phyloP scores from a whole-genome alignment of 1,140 invertebrate genomes.

The Myzus persicae region DNA sequence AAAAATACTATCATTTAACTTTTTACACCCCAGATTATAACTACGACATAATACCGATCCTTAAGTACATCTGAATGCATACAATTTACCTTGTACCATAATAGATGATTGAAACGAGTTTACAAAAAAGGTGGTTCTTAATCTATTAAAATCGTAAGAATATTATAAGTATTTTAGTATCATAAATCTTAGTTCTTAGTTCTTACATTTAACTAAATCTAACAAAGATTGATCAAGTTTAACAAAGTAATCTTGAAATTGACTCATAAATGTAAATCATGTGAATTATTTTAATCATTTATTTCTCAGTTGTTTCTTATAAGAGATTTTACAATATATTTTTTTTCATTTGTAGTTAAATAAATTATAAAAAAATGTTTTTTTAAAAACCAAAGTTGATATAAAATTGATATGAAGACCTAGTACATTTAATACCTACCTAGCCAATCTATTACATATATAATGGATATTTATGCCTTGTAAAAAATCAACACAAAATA shows the following conservation, averaged over 20 bases:
- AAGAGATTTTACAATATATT: background rate
- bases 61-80: background rate
- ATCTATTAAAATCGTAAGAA: too few relatives aligned
- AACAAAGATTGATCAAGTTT: background rate
- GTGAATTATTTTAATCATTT: background rate
- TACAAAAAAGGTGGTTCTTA: too few relatives aligned
- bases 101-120: too few relatives aligned
- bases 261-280: background rate
- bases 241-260: background rate
- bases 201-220: background rate
- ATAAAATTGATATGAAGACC: too few relatives aligned
- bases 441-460: too few relatives aligned
- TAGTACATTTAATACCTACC: too few relatives aligned
- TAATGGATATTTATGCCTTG: too few relatives aligned
- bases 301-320: background rate
- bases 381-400: too few relatives aligned
- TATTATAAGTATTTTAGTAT: background rate
- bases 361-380: too few relatives aligned
- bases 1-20: background rate
- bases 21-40: background rate
- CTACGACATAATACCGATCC: background rate
- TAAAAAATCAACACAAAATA: background rate
- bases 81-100: background rate
- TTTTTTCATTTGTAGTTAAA: too few relatives aligned
- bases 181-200: too few relatives aligned